A percentile compares a stretch with the other conserved stretches of the same genome.
Evolutionary conservation across 2,797 vertebrate genomes (phyloP).

Genomic region (Cottoperca gobio): DNA sequence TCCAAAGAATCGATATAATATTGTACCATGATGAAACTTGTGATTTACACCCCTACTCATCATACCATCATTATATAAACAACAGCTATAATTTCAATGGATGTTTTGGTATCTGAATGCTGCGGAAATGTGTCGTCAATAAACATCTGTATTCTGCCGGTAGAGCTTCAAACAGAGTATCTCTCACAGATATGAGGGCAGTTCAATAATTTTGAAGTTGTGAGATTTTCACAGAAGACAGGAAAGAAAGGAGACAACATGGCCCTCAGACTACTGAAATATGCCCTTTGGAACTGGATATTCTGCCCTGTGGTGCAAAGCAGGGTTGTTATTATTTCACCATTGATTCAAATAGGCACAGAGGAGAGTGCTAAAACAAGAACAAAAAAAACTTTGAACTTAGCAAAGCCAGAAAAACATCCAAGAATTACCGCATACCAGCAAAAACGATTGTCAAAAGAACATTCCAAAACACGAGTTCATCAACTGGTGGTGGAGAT

Average conservation of each 20-base stretch:
- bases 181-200: constrained; percentile 33
- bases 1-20: too few species aligned
- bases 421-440: constrained; percentile 36
- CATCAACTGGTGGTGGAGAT: constrained; percentile 38
- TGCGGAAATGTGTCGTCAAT: constrained; percentile 5
- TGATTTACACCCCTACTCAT: too few species aligned
- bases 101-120: neutral
- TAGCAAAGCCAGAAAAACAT: constrained; percentile 34
- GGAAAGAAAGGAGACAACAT: constrained; percentile 13
- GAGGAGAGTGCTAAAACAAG: constrained; percentile 41
- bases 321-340: constrained; percentile 48
- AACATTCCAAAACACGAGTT: constrained; percentile 38
- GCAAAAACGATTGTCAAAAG: constrained; percentile 17
- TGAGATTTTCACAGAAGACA: constrained; percentile 31
- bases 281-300: constrained; percentile 63
- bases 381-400: constrained; percentile 16
- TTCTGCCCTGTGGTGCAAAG: constrained; percentile 54
- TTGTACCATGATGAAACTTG: too few species aligned
- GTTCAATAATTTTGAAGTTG: constrained; percentile 38
- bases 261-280: constrained; percentile 53
- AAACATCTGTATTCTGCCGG: constrained; percentile 36
- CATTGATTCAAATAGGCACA: constrained; percentile 48
- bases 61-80: too few species aligned
- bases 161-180: constrained; percentile 25
- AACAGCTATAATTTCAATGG: neutral